Percentiles rank a stretch among this genome's conserved stretches.
phyloP scores from a whole-genome alignment of 2,797 vertebrate species.

The Scolopax bukidnonensis region DNA sequence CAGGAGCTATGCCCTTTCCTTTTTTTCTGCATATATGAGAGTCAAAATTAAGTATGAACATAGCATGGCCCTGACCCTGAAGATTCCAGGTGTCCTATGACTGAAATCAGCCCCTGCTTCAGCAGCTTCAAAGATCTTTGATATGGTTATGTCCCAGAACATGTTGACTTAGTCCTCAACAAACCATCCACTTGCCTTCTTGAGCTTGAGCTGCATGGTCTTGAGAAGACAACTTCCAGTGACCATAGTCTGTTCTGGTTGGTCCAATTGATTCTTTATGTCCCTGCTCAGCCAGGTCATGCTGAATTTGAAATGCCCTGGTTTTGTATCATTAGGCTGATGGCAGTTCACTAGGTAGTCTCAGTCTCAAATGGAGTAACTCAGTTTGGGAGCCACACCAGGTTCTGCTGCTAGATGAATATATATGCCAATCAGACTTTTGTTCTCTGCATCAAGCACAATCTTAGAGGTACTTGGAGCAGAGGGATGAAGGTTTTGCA shows the following conservation, averaged over 20 bases:
- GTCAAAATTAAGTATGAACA: background rate
- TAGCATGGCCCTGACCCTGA: background rate
- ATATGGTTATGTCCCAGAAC: background rate
- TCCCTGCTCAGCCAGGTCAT: background rate
- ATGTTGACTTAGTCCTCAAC: background rate
- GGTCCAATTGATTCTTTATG: background rate
- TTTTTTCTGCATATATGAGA: background rate
- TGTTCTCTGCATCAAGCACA: background rate
- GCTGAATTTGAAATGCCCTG: background rate
- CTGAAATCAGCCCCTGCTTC: background rate
- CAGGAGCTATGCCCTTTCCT: background rate
- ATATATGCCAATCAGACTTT: background rate
- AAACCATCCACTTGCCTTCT: background rate
- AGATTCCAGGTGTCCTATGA: background rate
- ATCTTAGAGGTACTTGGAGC: background rate
- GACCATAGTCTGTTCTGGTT: background rate
- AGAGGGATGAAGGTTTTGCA: background rate
- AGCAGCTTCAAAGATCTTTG: background rate
- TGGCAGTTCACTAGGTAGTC: background rate
- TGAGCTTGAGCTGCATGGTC: background rate
- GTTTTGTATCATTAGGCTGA: background rate
- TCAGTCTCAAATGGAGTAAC: background rate
- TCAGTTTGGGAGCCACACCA: background rate
- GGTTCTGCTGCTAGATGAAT: background rate
- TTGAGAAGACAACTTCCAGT: background rate